Evolutionary conservation across 2,888 invertebrate genomes (phyloP).

Genomic region (Lepidochitona cinerea): DNA sequence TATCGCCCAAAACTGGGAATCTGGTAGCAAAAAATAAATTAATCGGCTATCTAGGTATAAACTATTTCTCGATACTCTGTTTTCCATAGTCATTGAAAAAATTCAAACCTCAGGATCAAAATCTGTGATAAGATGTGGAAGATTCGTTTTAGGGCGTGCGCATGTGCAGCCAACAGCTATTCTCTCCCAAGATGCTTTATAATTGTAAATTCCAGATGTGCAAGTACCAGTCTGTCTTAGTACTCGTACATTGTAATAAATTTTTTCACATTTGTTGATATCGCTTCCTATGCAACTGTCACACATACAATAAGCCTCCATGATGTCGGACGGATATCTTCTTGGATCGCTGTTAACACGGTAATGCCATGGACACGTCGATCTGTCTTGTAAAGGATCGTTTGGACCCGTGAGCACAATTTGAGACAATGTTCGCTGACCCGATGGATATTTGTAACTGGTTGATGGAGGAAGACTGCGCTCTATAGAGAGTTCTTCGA

Average conservation of each 20-base stretch:
- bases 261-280: not conserved
- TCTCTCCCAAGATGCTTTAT: not conserved
- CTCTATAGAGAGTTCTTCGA: no score
- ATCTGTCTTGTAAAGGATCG: slow-evolving; percentile 16
- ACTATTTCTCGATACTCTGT: no score
- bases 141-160: no score
- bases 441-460: no score
- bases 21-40: no score
- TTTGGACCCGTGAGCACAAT: slow-evolving; percentile 2
- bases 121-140: no score
- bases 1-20: no score
- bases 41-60: no score
- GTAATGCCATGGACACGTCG: slow-evolving; percentile 34
- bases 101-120: no score
- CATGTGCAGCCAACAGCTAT: slow-evolving; percentile 24
- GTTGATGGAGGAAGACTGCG: no score
- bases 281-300: slow-evolving; percentile 10
- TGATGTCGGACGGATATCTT: slow-evolving; percentile 17
- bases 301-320: slow-evolving; percentile 19
- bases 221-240: not conserved
- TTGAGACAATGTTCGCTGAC: no score
- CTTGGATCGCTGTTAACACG: slow-evolving; percentile 9
- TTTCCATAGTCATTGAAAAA: no score
- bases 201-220: not conserved
- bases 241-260: not conserved